These are phyloP conservation scores for Caradrina clavipalpis DNA, from an alignment of 2,888 invertebrate species.

Conservation along the genomic window DNA sequence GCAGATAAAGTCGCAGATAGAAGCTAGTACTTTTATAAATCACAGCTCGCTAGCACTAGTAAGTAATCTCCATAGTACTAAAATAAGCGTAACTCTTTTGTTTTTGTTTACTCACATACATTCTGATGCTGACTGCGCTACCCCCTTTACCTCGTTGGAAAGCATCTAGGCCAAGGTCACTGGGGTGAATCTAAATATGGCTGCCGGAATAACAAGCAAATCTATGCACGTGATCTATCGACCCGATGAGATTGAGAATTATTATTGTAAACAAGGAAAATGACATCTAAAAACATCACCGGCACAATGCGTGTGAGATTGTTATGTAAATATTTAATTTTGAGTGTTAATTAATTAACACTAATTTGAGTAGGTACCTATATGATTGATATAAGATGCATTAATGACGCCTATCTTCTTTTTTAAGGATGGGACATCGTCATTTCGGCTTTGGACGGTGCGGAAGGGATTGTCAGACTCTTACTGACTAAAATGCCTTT, in stretches of 20 bases:
- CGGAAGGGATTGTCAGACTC: too few relatives aligned
- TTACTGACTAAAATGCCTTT: too few relatives aligned
- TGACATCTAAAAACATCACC: neutral
- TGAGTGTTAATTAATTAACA: neutral
- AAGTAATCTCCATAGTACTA: too few relatives aligned
- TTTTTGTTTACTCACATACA: slow-evolving; percentile 4
- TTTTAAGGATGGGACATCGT: too few relatives aligned
- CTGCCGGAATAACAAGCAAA: slow-evolving; percentile 15
- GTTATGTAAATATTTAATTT: neutral
- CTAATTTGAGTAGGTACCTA: neutral
- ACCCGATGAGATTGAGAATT: slow-evolving; percentile 2
- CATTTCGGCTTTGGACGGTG: too few relatives aligned
- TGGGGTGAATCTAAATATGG: slow-evolving; percentile 12
- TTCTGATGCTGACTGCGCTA: slow-evolving; percentile 10
- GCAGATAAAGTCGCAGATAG: too few relatives aligned
- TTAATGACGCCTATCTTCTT: too few relatives aligned
- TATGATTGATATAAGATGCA: neutral
- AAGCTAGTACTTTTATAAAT: too few relatives aligned
- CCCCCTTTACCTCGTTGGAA: slow-evolving; percentile 3
- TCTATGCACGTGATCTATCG: slow-evolving; percentile 20
- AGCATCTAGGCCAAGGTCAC: slow-evolving; percentile 22
- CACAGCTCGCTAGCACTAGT: too few relatives aligned
- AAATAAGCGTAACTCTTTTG: neutral
- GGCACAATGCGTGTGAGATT: neutral
- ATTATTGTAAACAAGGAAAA: slow-evolving; percentile 26